Evolutionary conservation across 1,140 invertebrate species (phyloP).

Genomic region (Zophobas morio): DNA sequence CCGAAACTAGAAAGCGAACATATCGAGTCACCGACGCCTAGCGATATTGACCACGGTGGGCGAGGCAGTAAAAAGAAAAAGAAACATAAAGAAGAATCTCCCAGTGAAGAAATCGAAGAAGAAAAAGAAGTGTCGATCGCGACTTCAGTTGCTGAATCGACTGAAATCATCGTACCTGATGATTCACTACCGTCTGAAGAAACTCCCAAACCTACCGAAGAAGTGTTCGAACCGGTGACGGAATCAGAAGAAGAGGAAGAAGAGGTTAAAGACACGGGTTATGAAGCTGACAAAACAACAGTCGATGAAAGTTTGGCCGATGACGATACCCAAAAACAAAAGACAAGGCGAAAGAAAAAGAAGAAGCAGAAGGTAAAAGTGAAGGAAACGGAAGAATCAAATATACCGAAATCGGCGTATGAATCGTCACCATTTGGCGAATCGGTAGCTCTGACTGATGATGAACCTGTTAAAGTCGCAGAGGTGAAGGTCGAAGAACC

Average conservation of each 20-base stretch:
- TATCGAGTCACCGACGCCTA: conserved; percentile 64
- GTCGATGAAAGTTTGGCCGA: conserved; percentile 71
- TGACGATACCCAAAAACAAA: conserved; percentile 63
- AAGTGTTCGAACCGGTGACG: conserved; percentile 68
- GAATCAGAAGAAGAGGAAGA: conserved; percentile 65
- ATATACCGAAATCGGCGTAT: conserved; percentile 66
- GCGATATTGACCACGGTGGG: conserved; percentile 67
- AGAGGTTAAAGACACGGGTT: conserved; percentile 69
- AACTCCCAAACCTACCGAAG: conserved; percentile 70
- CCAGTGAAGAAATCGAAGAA: conserved; percentile 52
- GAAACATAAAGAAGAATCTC: conserved; percentile 65
- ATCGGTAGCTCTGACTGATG: conserved; percentile 64
- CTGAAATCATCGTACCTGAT: conserved; percentile 72
- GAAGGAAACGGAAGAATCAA: conserved; percentile 66
- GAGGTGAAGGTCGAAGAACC: conserved; percentile 67
- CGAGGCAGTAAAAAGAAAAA: conserved; percentile 70
- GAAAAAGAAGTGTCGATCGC: conserved; percentile 66
- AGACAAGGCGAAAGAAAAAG: conserved; percentile 71
- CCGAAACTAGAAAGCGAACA: conserved; percentile 64
- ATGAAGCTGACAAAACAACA: conserved; percentile 74
- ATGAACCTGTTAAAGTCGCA: conserved; percentile 59
- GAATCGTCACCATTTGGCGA: conserved; percentile 63
- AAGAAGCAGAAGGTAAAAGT: conserved; percentile 70
- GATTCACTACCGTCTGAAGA: conserved; percentile 69
- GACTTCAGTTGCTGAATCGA: conserved; percentile 75